phyloP scores from a whole-genome alignment of 2,797 vertebrate genomes.

The Fringilla coelebs region DNA sequence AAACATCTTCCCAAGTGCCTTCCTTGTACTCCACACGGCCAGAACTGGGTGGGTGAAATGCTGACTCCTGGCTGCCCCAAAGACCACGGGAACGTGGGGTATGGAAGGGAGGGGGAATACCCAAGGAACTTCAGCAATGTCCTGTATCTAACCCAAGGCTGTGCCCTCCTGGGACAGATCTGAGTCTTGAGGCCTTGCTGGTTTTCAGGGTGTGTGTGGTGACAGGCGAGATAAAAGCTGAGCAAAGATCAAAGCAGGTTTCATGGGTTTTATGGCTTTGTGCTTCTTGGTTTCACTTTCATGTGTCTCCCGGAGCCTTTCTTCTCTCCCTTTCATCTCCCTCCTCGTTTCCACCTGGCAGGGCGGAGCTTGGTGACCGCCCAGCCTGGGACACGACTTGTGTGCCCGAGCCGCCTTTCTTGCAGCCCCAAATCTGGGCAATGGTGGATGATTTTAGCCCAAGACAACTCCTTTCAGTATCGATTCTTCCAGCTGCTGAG shows the following conservation, averaged over 20 bases:
- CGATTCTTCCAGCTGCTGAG: not conserved
- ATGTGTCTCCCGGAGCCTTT: not conserved
- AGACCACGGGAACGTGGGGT: not conserved
- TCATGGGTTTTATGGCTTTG: not conserved
- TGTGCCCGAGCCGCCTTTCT: fast-evolving
- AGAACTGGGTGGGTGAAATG: not conserved
- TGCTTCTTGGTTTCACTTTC: conserved; percentile 26
- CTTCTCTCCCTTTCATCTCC: not conserved
- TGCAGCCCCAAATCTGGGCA: not conserved
- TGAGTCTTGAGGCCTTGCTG: not conserved
- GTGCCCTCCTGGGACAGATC: not conserved
- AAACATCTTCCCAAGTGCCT: not conserved
- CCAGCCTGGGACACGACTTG: fast-evolving
- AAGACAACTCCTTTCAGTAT: not conserved
- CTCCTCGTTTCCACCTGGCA: fast-evolving
- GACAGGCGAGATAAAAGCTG: not conserved
- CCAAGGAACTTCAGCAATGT: not conserved
- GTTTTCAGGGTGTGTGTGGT: not conserved
- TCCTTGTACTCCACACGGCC: not conserved
- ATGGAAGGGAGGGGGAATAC: not conserved
- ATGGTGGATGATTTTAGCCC: not conserved
- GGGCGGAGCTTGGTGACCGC: not conserved
- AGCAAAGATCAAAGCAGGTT: conserved; percentile 9
- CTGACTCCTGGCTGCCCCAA: not conserved
- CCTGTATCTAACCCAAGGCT: not conserved